Evolutionary conservation across 2,888 invertebrate genomes (phyloP), one percentile per base, ranked within the genome.

Genomic region (Synergus gifuensis): DNA sequence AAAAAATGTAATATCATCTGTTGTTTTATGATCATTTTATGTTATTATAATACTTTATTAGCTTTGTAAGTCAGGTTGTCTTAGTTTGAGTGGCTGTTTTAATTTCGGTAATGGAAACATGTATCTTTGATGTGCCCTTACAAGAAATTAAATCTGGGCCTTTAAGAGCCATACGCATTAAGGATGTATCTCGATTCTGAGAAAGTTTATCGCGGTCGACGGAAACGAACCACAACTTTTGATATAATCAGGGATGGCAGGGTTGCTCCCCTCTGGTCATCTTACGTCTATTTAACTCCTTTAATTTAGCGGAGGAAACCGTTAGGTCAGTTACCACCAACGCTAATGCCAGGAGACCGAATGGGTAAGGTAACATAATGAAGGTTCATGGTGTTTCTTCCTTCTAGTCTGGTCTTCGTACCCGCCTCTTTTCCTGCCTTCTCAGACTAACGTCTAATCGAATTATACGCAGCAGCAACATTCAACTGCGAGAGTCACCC

Each of bases 321-420:
- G 88, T 90, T 90, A 86, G 89, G 87, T 88, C 89, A 88, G 88
- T 89, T 88, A 90, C 87, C 86, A 86, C 87, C 86, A 88, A 89
- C 88, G 87, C 89, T 91, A 91, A 91, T 90, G 88, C 84, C 82
- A 84, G 86, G 81, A 86, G 88, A 88, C 86, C 88, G 87, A 87
- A 87, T 86, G 86, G 86, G 84, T 85, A 85, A 89, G 88, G 87
- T 89, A 91, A 91, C 89, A 88, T 91, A 91, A 92, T 90, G 89
- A 91, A 91, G 89, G 89, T 91, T 90, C 90, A 90, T 88, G 90
- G 87, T 87, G 85, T 84, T 87, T 83, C 86, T 85, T 87, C 86
- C 86, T 86, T 86, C 86, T 82, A 80, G 77, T 76, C 83, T 83
- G 76, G 77, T 83, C 81, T 80, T 78, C 78, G 79, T 83, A 83